Conservation (phyloP, 1,140 invertebrate species). For the Trypoxylus dichotomus region DNA sequence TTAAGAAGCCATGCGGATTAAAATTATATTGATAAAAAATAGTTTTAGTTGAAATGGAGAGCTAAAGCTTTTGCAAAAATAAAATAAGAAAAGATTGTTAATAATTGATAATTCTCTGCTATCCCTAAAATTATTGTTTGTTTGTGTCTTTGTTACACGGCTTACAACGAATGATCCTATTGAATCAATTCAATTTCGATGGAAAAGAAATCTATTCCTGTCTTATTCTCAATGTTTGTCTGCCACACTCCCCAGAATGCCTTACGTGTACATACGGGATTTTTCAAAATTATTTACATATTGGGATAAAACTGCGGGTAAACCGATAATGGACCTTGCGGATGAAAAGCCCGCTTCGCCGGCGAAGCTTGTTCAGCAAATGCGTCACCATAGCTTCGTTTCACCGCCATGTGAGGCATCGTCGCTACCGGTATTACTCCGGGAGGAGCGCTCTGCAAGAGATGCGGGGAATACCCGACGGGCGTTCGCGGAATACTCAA, state of each 20-base stretch:
- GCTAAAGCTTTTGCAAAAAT: too few relatives aligned
- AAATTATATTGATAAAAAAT: too few relatives aligned
- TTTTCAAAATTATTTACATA: conserved; percentile 50
- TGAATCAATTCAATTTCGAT: too few relatives aligned
- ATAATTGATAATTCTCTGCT: too few relatives aligned
- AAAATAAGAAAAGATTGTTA: too few relatives aligned
- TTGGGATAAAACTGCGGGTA: conserved; percentile 59
- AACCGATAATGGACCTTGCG: conserved; percentile 53
- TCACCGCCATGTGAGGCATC: conserved; percentile 52
- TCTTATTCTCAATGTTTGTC: too few relatives aligned
- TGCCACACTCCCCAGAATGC: not conserved
- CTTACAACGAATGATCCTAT: too few relatives aligned
- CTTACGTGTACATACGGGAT: not conserved
- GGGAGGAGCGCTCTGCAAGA: conserved; percentile 50
- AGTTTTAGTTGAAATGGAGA: too few relatives aligned
- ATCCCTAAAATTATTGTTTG: too few relatives aligned
- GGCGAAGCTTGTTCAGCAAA: conserved; percentile 54
- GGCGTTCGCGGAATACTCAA: conserved; percentile 45
- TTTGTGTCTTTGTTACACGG: too few relatives aligned
- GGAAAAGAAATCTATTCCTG: too few relatives aligned
- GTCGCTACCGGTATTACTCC: conserved; percentile 49
- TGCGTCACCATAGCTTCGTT: conserved; percentile 54
- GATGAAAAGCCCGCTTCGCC: conserved; percentile 55
- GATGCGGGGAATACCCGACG: conserved; percentile 44
- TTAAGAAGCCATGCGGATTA: too few relatives aligned